Conservation (phyloP, 2,888 invertebrate genomes). For the Cordylochernes scorpioides region DNA sequence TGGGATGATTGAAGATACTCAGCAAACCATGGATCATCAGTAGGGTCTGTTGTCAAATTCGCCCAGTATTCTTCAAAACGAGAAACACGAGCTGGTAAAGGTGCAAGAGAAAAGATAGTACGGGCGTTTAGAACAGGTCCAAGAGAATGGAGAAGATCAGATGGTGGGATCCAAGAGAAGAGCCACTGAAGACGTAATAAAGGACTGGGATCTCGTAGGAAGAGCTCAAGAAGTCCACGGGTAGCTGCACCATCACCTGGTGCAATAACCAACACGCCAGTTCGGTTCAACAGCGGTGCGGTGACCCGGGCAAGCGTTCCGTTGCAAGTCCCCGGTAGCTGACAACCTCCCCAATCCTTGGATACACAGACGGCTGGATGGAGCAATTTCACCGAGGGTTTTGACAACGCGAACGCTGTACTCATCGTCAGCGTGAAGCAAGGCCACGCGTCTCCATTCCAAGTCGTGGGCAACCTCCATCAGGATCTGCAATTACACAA, state of each 20-base stretch:
- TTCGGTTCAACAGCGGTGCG: no score
- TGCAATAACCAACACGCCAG: neutral
- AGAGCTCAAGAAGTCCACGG: no score
- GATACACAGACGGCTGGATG: slow-evolving; percentile 4
- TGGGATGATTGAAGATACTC: no score
- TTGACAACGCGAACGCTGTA: slow-evolving; percentile 9
- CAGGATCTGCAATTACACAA: slow-evolving; percentile 5
- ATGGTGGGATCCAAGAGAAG: slow-evolving; percentile 9
- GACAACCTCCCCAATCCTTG: slow-evolving; percentile 2
- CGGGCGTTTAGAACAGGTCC: neutral
- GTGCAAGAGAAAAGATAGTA: slow-evolving; percentile 7
- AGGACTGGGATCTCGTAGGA: no score
- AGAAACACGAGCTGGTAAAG: slow-evolving; percentile 5
- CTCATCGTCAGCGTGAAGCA: slow-evolving; percentile 8
- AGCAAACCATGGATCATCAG: slow-evolving; percentile 16
- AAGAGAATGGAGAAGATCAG: slow-evolving; percentile 1
- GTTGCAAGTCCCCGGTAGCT: neutral
- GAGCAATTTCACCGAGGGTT: slow-evolving; percentile 4
- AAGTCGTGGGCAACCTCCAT: slow-evolving; percentile 9
- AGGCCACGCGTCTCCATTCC: slow-evolving; percentile 3
- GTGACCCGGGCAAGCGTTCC: no score
- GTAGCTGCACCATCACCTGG: no score
- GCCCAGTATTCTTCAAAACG: slow-evolving; percentile 10
- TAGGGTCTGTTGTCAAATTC: slow-evolving; percentile 5
- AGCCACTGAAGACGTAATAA: slow-evolving; percentile 7